Base-by-base conservation (phyloP, 2,888 invertebrate species). In the Philopedon plagiatum region DNA sequence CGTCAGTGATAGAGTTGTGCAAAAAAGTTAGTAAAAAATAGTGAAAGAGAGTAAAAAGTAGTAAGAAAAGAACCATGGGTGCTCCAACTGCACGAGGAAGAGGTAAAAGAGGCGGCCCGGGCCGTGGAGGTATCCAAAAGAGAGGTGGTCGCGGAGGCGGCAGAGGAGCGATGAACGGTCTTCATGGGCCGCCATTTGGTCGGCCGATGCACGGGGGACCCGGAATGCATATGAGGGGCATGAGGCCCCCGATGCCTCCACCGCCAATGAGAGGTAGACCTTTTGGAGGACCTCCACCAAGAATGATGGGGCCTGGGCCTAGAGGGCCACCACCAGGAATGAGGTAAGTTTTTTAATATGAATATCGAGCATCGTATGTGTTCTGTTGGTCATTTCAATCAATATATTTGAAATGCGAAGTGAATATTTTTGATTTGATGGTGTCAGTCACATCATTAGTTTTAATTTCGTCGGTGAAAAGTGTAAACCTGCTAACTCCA, bases 161-260 rank as follows among this genome's bases (percentile, higher is more conserved):
- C 9, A 23, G 32, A 57, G 56, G 62, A 13, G 26, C 71, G 56
- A 77, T 80, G 62, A 81, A 80, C 76, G 80, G 78, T 63, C 75
- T 75, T 56, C 77, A n/a, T n/a, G n/a, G 67, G 66, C 57, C 75
- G 70, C 46, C 62, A 41, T 71, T 71, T 49, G 69, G 69, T 13
- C 58, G 71, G 2, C 65, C 71, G 8, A 68, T 65, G 70, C 67
- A 72, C 19, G 65, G 73, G 7, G 75, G 72, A 9, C 73, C 71
- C 7, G 75, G 76, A 21, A 78, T 76, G 37, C 82, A 80, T 5
- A 79, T 81, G 29, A 81, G 81, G 18, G 80, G 82, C 23, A 80
- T 81, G 80, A 74, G 81, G 51, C 83, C 82, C 5, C 80, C 78
- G 7, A 75, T 76, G 74, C 78, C 76, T 2, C 78, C 77, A 26